A percentile compares a stretch with the other conserved stretches of the same genome.
Conservation (phyloP, 2,888 invertebrate species). For the Molanna angustata region DNA sequence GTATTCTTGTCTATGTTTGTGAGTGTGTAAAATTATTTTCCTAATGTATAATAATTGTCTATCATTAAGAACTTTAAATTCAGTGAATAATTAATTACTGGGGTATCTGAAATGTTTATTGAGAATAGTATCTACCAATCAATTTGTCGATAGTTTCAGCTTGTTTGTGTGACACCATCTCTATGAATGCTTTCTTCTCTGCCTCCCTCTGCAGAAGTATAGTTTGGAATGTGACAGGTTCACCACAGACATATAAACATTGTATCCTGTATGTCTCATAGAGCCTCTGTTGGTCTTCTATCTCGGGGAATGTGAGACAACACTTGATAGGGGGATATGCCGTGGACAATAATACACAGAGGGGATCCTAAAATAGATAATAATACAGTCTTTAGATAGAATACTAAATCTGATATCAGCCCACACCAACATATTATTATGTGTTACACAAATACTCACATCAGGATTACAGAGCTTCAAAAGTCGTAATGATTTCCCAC, state of each 20-base stretch:
- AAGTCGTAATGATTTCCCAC: slow-evolving; percentile 72
- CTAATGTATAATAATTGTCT: no score
- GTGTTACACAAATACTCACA: slow-evolving; percentile 47
- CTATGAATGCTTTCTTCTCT: slow-evolving; percentile 50
- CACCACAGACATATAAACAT: slow-evolving; percentile 53
- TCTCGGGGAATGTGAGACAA: slow-evolving; percentile 51
- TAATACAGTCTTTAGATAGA: neutral
- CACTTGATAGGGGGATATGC: slow-evolving; percentile 55
- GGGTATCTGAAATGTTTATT: no score
- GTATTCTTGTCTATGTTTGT: no score
- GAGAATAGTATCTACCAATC: slow-evolving; percentile 40
- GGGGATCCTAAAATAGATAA: slow-evolving; percentile 46
- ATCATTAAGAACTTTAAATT: no score
- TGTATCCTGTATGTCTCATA: slow-evolving; percentile 53
- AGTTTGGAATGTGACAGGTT: slow-evolving; percentile 50
- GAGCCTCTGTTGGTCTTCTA: slow-evolving; percentile 50
- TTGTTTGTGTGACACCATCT: slow-evolving; percentile 53
- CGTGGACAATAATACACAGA: slow-evolving; percentile 52
- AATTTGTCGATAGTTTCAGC: slow-evolving; percentile 53
- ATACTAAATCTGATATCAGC: neutral
- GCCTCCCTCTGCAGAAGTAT: slow-evolving; percentile 50
- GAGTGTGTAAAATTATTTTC: no score
- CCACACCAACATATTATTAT: neutral
- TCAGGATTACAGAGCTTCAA: slow-evolving; percentile 67
- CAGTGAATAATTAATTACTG: no score